These are phyloP conservation scores for Rhizomys pruinosus DNA, from an alignment of 2,113 vertebrate genomes.

Conservation along the genomic window DNA sequence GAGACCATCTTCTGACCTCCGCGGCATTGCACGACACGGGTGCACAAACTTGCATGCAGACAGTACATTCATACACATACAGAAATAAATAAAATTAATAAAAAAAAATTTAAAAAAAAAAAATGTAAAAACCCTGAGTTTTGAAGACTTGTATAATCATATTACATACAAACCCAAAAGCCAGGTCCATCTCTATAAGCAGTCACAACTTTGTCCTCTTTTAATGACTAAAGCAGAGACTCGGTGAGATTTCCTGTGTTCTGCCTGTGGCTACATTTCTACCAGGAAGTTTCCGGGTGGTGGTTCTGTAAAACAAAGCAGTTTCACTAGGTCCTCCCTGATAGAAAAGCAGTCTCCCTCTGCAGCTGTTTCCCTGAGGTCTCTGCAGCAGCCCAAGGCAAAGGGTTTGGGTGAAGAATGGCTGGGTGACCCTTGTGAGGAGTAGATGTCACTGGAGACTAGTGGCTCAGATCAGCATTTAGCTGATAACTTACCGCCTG, in stretches of 20 bases:
- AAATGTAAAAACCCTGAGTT: constrained; percentile 48
- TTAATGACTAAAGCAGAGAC: constrained; percentile 14
- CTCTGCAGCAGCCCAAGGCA: neutral
- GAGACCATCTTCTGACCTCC: too few relatives aligned
- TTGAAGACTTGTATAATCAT: constrained; percentile 45
- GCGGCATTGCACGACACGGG: too few relatives aligned
- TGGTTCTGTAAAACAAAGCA: constrained; percentile 72
- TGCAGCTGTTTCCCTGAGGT: constrained; percentile 1
- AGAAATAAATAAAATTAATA: too few relatives aligned
- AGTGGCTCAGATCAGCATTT: neutral
- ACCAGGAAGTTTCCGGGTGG: constrained; percentile 60
- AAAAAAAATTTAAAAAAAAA: neutral
- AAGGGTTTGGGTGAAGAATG: neutral
- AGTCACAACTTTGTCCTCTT: constrained; percentile 60
- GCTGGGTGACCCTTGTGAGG: neutral
- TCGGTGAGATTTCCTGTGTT: constrained; percentile 63
- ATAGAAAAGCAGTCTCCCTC: constrained; percentile 40
- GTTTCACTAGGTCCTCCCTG: constrained; percentile 25
- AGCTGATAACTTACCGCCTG: constrained; percentile 9
- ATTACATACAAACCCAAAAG: constrained; percentile 48
- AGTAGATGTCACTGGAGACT: neutral
- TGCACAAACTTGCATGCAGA: too few relatives aligned
- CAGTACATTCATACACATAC: too few relatives aligned
- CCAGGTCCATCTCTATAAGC: constrained; percentile 47
- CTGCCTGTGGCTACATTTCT: constrained; percentile 71